Conservation (phyloP, 1,140 invertebrate genomes). For the Aradophagus sp. region DNA sequence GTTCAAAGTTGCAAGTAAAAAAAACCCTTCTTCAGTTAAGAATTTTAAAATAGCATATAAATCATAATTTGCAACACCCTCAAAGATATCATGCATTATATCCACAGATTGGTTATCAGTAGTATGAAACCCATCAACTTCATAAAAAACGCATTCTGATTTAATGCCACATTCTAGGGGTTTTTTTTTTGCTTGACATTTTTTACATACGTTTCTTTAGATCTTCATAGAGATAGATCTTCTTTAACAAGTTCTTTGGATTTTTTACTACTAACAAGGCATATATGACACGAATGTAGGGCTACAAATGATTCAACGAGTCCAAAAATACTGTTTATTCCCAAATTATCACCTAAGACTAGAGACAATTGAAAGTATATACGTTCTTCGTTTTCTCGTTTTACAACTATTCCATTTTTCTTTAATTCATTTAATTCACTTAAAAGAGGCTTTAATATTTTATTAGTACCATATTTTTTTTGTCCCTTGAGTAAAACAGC, state of each 20-base stretch:
- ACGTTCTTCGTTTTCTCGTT: not conserved
- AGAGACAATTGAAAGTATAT: slow-evolving; percentile 14
- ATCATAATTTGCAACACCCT: slow-evolving; percentile 7
- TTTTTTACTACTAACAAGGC: not conserved
- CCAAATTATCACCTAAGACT: slow-evolving; percentile 16
- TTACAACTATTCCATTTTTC: slow-evolving; percentile 1
- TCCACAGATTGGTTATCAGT: slow-evolving; percentile 15
- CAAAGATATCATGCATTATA: slow-evolving; percentile 15
- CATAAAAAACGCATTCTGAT: slow-evolving; percentile 10
- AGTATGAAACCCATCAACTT: slow-evolving; percentile 13
- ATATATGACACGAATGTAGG: slow-evolving; percentile 7
- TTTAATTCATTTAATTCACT: slow-evolving; percentile 6
- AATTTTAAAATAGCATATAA: not conserved
- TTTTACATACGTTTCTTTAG: slow-evolving; percentile 7
- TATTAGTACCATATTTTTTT: slow-evolving; percentile 11
- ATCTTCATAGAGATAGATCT: slow-evolving; percentile 11
- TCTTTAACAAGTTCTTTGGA: slow-evolving; percentile 5
- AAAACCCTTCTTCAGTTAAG: slow-evolving; percentile 2
- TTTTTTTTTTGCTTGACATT: slow-evolving; percentile 5
- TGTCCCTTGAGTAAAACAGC: slow-evolving; percentile 12
- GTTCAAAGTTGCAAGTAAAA: slow-evolving; percentile 1
- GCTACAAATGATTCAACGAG: slow-evolving; percentile 9
- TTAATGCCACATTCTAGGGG: slow-evolving; percentile 8
- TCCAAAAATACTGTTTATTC: slow-evolving; percentile 11
- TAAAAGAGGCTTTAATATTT: slow-evolving; percentile 9